Conservation (phyloP, 2,888 invertebrate species). For the Perdita meconis region DNA sequence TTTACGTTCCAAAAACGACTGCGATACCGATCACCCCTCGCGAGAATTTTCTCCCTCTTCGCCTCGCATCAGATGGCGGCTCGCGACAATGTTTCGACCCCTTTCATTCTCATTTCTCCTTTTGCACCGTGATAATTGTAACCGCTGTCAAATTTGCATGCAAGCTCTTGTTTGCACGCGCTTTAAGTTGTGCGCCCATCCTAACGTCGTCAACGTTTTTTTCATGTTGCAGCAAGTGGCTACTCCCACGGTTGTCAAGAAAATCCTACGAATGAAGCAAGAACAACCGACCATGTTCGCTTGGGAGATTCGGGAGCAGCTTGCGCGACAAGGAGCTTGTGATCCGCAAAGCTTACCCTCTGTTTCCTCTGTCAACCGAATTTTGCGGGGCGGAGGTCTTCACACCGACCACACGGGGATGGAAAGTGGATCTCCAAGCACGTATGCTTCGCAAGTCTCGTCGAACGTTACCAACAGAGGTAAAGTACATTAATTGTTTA, state of each 20-base stretch:
- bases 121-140: too few relatives aligned
- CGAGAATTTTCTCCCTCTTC: too few relatives aligned
- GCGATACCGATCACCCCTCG: constrained; percentile 62
- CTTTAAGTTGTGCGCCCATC: not conserved
- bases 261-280: constrained; percentile 96
- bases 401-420: constrained; percentile 86
- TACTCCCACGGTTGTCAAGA: constrained; percentile 97
- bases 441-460: constrained; percentile 77
- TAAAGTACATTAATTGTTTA: too few relatives aligned
- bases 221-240: constrained; percentile 93
- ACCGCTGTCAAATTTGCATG: not conserved
- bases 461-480: constrained; percentile 77
- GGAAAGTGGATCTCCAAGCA: constrained; percentile 74
- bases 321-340: constrained; percentile 95
- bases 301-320: constrained; percentile 97
- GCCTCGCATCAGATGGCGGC: constrained; percentile 36
- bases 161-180: too few relatives aligned
- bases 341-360: constrained; percentile 96
- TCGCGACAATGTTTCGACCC: constrained; percentile 24
- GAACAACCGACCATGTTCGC: constrained; percentile 98
- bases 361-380: constrained; percentile 97
- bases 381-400: constrained; percentile 94
- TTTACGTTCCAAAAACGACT: constrained; percentile 62
- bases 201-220: constrained; percentile 1
- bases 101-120: not conserved